phyloP scores from a whole-genome alignment of 2,113 vertebrate species.

The Elanus axillaris region DNA sequence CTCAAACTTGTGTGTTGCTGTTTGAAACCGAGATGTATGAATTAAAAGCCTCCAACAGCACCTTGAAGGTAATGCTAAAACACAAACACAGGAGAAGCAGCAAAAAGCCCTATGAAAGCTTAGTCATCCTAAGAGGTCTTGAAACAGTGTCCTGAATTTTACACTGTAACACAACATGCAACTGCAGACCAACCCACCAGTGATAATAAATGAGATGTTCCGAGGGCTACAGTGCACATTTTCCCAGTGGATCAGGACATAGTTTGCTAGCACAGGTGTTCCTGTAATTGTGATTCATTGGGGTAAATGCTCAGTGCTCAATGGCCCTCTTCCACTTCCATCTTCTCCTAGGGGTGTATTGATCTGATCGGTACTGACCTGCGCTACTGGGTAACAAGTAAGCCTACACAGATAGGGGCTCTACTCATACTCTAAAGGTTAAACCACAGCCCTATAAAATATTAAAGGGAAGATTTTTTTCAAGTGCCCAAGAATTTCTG shows the following conservation, averaged over 20 bases:
- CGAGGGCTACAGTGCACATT: slow-evolving; percentile 60
- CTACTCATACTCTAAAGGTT: slow-evolving; percentile 54
- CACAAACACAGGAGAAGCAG: neutral
- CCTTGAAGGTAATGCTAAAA: slow-evolving; percentile 49
- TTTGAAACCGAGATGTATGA: neutral
- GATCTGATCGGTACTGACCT: slow-evolving; percentile 48
- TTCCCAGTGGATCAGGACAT: slow-evolving; percentile 62
- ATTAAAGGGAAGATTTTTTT: slow-evolving; percentile 9
- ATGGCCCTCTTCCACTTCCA: slow-evolving; percentile 42
- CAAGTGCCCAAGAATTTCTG: neutral
- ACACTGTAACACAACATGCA: slow-evolving; percentile 37
- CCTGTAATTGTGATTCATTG: slow-evolving; percentile 76
- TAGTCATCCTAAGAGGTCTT: slow-evolving; percentile 32
- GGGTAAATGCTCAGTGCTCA: slow-evolving; percentile 63
- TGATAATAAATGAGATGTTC: slow-evolving; percentile 68
- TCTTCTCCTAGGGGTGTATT: slow-evolving; percentile 52
- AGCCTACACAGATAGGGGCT: neutral
- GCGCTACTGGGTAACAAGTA: slow-evolving; percentile 18
- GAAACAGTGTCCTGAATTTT: slow-evolving; percentile 50
- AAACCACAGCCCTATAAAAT: slow-evolving; percentile 41
- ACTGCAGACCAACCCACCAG: slow-evolving; percentile 42
- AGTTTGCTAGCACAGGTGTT: slow-evolving; percentile 76
- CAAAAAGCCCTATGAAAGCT: neutral
- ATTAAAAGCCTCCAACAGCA: slow-evolving; percentile 8
- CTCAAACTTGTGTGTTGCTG: neutral